Base-by-base conservation (phyloP, 1,140 invertebrate species). In the Drosophila orosa region DNA sequence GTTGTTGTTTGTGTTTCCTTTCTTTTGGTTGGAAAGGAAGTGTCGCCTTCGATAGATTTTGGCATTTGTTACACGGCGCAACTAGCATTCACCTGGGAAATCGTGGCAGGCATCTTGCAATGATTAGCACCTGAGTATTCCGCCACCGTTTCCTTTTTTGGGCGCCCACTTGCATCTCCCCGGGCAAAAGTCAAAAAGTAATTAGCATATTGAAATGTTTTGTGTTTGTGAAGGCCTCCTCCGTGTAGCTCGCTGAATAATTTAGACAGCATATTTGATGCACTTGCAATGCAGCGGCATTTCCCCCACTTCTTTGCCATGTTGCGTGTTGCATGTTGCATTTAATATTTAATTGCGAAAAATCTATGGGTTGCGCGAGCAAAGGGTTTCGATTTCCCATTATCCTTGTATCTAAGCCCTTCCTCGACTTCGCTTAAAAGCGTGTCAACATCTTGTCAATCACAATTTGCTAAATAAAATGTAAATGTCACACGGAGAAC, bases 381-480 rank as follows among this genome's bases (percentile, higher is more conserved):
- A 17, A 74, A 27, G 79, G 68, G 57, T 52, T 73, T 52, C 52
- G 52, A 58, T 42, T 3, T 58, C 57, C 27, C 31, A n/a, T 15
- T 13, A 12, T 27, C 24, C 33, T 22, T 42, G 40, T 44, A 29
- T 35, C 19, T 52, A 17, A 4, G 8, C 24, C 12, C 25, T 24
- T 5, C 33, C 22, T 40, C 15, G 27, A 17, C 27, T 42, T 45
- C 47, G 50, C 58, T 71, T 89, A 78, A 84, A 78, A 87, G 84
- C 84, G 80, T 84, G 84, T 89, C 84, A 89, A 72, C 84, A 80
- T 55, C 60, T 74, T 87, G 84, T 87, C 84, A 84, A 87, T 87
- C 84, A 89, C 84, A 89, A 87, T 87, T 89, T 87, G 37, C 47
- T 65, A 89, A 89, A 87, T 89, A 89, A 87, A 87, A 89, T 87